Percentiles rank a stretch among this genome's conserved stretches.
phyloP scores from a whole-genome alignment of 2,797 vertebrate species.

The Nothura maculosa region DNA sequence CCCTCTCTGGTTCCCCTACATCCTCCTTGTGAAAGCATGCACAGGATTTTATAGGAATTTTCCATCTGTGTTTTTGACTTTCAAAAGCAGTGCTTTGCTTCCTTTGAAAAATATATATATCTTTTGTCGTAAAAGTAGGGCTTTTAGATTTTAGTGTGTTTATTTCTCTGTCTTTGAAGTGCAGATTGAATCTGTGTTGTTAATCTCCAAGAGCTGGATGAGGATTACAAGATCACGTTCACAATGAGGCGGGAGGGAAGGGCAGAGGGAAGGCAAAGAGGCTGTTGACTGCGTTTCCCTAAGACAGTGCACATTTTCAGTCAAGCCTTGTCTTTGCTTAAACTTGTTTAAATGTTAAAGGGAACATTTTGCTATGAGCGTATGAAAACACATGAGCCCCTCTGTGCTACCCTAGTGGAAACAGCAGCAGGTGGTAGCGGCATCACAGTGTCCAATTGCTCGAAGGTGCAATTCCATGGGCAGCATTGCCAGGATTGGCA shows the following conservation, averaged over 20 bases:
- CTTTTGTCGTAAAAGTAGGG: not conserved
- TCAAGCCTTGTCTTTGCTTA: not conserved
- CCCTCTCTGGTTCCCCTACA: not conserved
- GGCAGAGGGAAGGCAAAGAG: not conserved
- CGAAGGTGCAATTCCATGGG: not conserved
- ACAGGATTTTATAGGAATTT: not conserved
- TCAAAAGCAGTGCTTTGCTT: not conserved
- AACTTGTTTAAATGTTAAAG: too few relatives aligned
- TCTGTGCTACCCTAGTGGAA: not conserved
- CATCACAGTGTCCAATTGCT: not conserved
- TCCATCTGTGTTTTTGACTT: not conserved
- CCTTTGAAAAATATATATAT: not conserved
- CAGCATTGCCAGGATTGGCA: not conserved
- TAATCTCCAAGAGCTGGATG: conserved; percentile 55
- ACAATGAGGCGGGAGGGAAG: conserved; percentile 23
- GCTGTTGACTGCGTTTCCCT: not conserved
- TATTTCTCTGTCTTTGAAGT: conserved; percentile 36
- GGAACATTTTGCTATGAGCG: not conserved
- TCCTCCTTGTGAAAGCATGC: not conserved
- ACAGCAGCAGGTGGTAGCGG: not conserved
- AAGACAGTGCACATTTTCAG: not conserved
- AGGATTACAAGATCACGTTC: conserved; percentile 60
- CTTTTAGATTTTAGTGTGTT: not conserved
- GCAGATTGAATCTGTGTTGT: conserved; percentile 39
- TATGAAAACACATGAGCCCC: rapidly evolving